A percentile compares a stretch with the other conserved stretches of the same genome.
phyloP scores from a whole-genome alignment of 2,888 invertebrate genomes.

The Drosophila pseudotakahashii region DNA sequence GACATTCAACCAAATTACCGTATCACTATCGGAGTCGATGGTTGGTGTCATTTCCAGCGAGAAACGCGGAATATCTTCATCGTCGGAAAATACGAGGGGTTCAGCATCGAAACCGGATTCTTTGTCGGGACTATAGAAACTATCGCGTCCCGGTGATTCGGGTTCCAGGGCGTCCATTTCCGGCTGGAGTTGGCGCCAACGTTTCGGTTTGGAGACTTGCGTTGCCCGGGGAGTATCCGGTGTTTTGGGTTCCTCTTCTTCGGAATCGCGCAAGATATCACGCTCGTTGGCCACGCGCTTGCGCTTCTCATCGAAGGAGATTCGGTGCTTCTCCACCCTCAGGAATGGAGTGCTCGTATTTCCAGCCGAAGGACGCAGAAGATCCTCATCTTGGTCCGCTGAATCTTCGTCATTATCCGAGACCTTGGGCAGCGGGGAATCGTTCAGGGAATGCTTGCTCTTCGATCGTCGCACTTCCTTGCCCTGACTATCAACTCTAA shows the following conservation, averaged over 20 bases:
- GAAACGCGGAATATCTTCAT: slow-evolving; percentile 85
- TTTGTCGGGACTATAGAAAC: slow-evolving; percentile 87
- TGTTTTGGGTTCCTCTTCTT: slow-evolving; percentile 72
- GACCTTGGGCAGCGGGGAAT: slow-evolving; percentile 56
- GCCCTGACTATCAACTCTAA: slow-evolving; percentile 65
- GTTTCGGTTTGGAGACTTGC: slow-evolving; percentile 63
- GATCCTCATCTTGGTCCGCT: slow-evolving; percentile 47
- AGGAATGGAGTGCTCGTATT: slow-evolving; percentile 80
- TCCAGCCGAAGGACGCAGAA: slow-evolving; percentile 63
- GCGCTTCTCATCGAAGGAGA: slow-evolving; percentile 84
- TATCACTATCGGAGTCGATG: slow-evolving; percentile 84
- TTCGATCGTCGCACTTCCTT: slow-evolving; percentile 69
- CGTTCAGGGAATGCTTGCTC: slow-evolving; percentile 74
- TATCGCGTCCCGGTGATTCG: slow-evolving; percentile 84
- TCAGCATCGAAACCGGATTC: slow-evolving; percentile 86
- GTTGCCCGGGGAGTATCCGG: slow-evolving; percentile 31
- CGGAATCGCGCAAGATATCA: slow-evolving; percentile 83
- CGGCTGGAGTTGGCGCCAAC: slow-evolving; percentile 78
- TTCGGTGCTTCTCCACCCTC: slow-evolving; percentile 82
- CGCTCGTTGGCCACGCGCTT: slow-evolving; percentile 83
- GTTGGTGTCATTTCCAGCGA: slow-evolving; percentile 84
- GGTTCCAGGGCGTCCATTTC: slow-evolving; percentile 76
- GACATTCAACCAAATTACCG: slow-evolving; percentile 77
- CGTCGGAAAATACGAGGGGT: slow-evolving; percentile 87
- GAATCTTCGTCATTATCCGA: slow-evolving; percentile 50